Conservation (phyloP, 2,113 vertebrate genomes). For the Daubentonia madagascariensis region DNA sequence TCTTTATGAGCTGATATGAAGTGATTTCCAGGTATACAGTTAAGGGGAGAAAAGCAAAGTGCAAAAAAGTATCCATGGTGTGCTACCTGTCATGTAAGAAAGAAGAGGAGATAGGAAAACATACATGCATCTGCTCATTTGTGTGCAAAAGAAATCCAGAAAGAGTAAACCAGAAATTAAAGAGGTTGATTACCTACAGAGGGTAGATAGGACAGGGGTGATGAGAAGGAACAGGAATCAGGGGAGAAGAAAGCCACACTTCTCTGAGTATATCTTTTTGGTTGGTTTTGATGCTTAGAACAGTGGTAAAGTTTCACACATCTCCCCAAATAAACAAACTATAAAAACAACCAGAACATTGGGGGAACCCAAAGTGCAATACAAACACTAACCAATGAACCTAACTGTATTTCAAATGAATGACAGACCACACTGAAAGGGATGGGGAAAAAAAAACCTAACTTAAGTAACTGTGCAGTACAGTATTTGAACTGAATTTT, state of each 20-base stretch:
- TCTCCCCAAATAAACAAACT: background rate
- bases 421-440: background rate
- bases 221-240: background rate
- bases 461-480: background rate
- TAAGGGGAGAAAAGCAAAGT: background rate
- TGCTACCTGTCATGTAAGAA: background rate
- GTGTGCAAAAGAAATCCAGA: background rate
- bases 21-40: background rate
- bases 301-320: background rate
- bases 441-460: background rate
- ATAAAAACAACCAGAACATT: background rate
- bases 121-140: background rate
- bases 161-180: background rate
- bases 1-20: background rate
- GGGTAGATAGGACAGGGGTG: background rate
- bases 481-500: background rate
- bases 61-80: background rate
- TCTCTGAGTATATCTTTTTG: background rate
- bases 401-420: background rate
- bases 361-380: background rate
- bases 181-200: background rate
- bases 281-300: background rate
- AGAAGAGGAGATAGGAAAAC: background rate
- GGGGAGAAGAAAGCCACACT: background rate
- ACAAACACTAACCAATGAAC: background rate